phyloP scores from a whole-genome alignment of 2,888 invertebrate species.

The Napeogenes inachia region DNA sequence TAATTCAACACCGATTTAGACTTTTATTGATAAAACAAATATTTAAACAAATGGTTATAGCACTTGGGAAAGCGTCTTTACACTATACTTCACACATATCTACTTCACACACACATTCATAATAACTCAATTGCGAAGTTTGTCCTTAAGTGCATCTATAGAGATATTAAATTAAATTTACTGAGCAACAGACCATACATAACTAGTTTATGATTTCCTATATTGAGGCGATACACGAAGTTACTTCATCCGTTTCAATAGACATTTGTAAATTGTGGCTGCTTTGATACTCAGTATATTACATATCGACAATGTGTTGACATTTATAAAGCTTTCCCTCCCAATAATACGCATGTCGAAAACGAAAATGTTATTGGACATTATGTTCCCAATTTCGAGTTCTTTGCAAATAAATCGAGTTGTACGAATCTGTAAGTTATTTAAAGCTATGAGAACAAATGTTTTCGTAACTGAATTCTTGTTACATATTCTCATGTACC shows the following conservation, averaged over 20 bases:
- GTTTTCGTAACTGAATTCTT: background rate
- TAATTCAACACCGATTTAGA: no score
- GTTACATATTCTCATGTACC: background rate
- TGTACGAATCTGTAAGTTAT: no score
- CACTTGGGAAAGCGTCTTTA: no score
- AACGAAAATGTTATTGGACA: slow-evolving; percentile 4
- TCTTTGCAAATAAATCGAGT: background rate
- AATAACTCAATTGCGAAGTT: slow-evolving; percentile 13
- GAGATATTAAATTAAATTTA: slow-evolving; percentile 24
- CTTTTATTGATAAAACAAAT: no score
- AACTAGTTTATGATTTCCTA: slow-evolving; percentile 28
- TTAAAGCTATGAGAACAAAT: no score
- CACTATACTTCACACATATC: slow-evolving; percentile 5
- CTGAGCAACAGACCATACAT: slow-evolving; percentile 11
- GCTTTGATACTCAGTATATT: slow-evolving; percentile 7
- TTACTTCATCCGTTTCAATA: slow-evolving; percentile 18
- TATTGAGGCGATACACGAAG: slow-evolving; percentile 19
- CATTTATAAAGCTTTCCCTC: background rate
- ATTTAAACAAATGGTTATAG: no score
- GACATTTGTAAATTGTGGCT: slow-evolving; percentile 13
- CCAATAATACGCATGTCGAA: background rate
- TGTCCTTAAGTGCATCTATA: slow-evolving; percentile 12
- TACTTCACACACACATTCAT: no score
- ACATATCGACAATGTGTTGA: background rate
- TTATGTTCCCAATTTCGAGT: background rate